Base-by-base conservation (phyloP, 2,797 vertebrate genomes). In the Cyclopterus lumpus region DNA sequence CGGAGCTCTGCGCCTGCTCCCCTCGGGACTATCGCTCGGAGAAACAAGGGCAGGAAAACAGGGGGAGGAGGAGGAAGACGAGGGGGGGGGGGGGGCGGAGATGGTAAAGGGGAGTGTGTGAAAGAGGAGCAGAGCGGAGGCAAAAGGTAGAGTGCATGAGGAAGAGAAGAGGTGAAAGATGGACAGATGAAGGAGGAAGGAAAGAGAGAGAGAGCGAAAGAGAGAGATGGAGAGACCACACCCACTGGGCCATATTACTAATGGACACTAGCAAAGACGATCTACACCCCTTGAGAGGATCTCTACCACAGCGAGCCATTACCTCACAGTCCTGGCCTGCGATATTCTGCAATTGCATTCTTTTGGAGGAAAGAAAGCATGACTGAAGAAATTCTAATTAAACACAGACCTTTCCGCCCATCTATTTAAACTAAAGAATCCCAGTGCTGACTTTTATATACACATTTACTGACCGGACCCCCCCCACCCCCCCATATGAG, bases 1-100 rank as follows among this genome's bases (percentile, higher is more conserved):
- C 69, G 0, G 81, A 83, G 87, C 83, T 59, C 51, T 44, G 49
- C 69, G 72, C 57, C 51, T 38, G 49, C 71, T 71, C 75, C 88
- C 81, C 83, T 58, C 1, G 69, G 79, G 91, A 88, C 67, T 12
- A 49, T 22, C 42, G 51, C 86, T 84, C 30, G 0, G 55, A 83
- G 88, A 91, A 93, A 93, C 63, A 60, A 91, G 91, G 91, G 79
- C 90, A 84, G 79, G 85, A 79, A 86, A 75, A 8, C 40, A 73
- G 70, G 72, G 48, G 61, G 26, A 10, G 48, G 46, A 60, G 60
- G 66, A 46, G 16, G 44, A 3, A 46, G 48, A 2, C 46, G 46
- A n/a, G 55, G 46, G 22, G 36, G 11, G 36, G 10, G 1, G 2
- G 6, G 36, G 10, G 68, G 46, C 1, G 36, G 60, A 69, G 51